These are phyloP conservation scores for Rhagoletis pomonella DNA, from an alignment of 1,140 invertebrate genomes.

Conservation along the genomic window DNA sequence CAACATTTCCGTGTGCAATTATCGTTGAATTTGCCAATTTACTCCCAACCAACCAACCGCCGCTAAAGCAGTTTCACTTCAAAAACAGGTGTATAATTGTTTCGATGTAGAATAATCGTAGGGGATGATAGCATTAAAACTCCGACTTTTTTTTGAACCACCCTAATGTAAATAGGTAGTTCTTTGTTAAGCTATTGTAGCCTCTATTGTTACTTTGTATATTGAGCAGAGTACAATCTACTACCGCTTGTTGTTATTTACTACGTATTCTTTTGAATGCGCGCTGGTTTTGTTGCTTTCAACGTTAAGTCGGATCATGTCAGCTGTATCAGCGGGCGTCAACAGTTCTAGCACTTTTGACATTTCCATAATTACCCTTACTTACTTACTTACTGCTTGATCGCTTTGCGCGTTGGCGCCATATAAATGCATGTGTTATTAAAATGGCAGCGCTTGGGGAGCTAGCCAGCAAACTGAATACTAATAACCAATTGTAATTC, in stretches of 20 bases:
- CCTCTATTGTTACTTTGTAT: background rate
- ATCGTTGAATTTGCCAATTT: too few relatives aligned
- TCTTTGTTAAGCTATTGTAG: background rate
- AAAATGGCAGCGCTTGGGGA: background rate
- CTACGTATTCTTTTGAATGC: background rate
- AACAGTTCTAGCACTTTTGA: constrained; percentile 41
- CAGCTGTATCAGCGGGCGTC: constrained; percentile 35
- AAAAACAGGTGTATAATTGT: too few relatives aligned
- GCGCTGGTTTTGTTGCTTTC: background rate
- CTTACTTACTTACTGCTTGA: too few relatives aligned
- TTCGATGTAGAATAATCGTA: too few relatives aligned
- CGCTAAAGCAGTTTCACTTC: too few relatives aligned
- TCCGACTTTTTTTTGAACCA: too few relatives aligned
- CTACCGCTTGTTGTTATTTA: background rate
- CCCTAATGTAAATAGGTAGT: too few relatives aligned
- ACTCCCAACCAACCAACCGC: too few relatives aligned
- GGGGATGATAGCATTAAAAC: too few relatives aligned
- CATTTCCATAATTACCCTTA: constrained; percentile 35
- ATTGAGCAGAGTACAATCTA: background rate
- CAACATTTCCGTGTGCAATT: too few relatives aligned
- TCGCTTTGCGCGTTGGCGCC: constrained; percentile 26
- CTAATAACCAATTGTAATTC: background rate
- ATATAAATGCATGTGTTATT: background rate
- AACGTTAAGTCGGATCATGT: constrained; percentile 36
- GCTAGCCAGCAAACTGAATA: background rate